Conservation (phyloP, 92 coral and sea anemone species). For the Montipora capitata region DNA sequence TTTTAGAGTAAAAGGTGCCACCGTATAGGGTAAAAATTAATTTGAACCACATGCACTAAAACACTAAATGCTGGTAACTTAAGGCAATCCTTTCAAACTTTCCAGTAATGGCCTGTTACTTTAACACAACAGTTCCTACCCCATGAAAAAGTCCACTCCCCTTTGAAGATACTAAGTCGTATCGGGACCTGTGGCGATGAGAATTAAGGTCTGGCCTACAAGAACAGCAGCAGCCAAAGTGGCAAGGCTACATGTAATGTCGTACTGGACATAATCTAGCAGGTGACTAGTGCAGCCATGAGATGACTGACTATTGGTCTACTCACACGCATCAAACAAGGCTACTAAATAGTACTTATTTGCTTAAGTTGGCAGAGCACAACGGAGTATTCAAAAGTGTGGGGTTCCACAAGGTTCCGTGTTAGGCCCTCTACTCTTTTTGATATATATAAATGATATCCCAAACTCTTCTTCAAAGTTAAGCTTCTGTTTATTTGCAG, state of each 20-base stretch:
- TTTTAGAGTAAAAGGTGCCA: not conserved
- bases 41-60: not conserved
- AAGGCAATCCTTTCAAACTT: not conserved
- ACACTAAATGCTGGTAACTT: not conserved
- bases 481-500: too few relatives aligned
- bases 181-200: too few relatives aligned
- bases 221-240: too few relatives aligned
- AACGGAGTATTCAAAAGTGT: conserved; percentile 4
- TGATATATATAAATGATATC: too few relatives aligned
- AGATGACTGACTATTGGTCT: too few relatives aligned
- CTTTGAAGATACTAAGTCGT: not conserved
- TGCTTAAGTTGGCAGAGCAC: not conserved
- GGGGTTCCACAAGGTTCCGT: too few relatives aligned
- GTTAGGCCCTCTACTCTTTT: too few relatives aligned
- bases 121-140: not conserved
- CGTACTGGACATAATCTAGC: too few relatives aligned
- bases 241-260: too few relatives aligned
- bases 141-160: conserved; percentile 4
- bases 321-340: not conserved
- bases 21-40: not conserved
- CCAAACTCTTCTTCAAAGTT: too few relatives aligned
- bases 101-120: not conserved
- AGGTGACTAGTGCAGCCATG: too few relatives aligned
- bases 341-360: not conserved
- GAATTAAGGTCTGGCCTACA: too few relatives aligned